These are phyloP conservation scores for Plagodis dolabraria DNA, from an alignment of 2,888 invertebrate genomes.

Conservation along the genomic window DNA sequence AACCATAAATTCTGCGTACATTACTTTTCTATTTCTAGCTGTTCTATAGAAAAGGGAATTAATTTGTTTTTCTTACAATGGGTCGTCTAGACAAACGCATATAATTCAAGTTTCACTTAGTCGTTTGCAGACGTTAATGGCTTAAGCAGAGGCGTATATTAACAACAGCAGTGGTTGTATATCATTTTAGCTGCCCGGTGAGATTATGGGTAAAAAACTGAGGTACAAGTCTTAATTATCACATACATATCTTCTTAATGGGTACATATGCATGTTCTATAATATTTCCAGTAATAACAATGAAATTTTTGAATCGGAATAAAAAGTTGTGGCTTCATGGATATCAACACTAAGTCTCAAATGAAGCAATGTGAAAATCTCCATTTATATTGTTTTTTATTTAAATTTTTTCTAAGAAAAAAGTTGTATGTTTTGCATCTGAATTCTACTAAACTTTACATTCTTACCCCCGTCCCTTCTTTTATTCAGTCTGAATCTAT, in stretches of 20 bases:
- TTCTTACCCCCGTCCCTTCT: too few species aligned
- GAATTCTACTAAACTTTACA: too few species aligned
- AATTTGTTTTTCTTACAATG: constrained; percentile 84
- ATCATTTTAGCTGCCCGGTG: constrained; percentile 54
- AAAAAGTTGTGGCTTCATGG: too few species aligned
- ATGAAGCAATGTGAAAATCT: too few species aligned
- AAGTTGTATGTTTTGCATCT: too few species aligned
- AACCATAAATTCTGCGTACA: constrained; percentile 71
- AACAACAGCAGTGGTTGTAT: constrained; percentile 53
- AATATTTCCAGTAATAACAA: too few species aligned
- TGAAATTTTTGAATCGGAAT: too few species aligned
- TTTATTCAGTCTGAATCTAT: too few species aligned
- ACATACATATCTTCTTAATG: not conserved
- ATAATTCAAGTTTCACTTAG: constrained; percentile 83
- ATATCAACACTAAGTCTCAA: too few species aligned
- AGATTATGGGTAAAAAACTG: constrained; percentile 20
- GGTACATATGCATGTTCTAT: not conserved
- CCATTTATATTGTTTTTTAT: too few species aligned
- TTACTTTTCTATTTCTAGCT: constrained; percentile 68
- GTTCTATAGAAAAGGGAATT: constrained; percentile 71
- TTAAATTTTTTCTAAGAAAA: too few species aligned
- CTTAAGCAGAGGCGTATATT: constrained; percentile 59
- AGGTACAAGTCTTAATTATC: not conserved
- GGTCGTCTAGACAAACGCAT: constrained; percentile 80
- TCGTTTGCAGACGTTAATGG: constrained; percentile 72